Conservation (phyloP, 64 coral and sea anemone species). For the Stichodactyla helianthus region DNA sequence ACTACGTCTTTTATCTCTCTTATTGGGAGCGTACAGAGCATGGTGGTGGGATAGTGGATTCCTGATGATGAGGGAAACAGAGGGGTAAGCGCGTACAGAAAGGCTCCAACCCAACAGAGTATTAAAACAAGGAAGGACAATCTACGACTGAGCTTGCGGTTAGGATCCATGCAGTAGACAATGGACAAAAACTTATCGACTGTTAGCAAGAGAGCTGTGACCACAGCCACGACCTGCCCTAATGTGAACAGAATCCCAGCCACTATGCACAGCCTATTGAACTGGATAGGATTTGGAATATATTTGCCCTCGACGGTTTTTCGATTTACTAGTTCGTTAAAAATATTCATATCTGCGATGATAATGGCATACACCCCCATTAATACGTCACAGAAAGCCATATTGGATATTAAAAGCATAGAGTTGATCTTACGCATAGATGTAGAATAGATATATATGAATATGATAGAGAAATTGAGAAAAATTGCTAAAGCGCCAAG, state of each 20-base stretch:
- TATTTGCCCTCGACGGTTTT: background rate
- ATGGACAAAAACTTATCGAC: conserved; percentile 52
- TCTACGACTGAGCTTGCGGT: conserved; percentile 19
- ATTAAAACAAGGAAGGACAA: background rate
- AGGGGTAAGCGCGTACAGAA: conserved; percentile 23
- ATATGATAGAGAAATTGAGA: conserved; percentile 26
- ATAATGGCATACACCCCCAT: conserved; percentile 38
- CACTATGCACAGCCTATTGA: conserved; percentile 5
- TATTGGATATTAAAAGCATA: conserved; percentile 45
- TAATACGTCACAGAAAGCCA: conserved; percentile 40
- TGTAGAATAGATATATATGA: conserved; percentile 17
- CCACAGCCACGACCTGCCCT: conserved; percentile 25
- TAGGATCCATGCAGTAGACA: conserved; percentile 51
- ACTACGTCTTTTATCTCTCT: conserved; percentile 7
- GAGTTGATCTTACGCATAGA: conserved; percentile 39
- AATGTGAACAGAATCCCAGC: conserved; percentile 32
- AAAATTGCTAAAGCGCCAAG: conserved; percentile 32
- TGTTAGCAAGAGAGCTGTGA: conserved; percentile 37
- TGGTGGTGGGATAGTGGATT: background rate
- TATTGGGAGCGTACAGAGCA: conserved; percentile 44
- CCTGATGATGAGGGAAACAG: background rate
- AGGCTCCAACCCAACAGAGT: conserved; percentile 22
- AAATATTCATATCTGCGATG: conserved; percentile 46
- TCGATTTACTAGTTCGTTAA: background rate
- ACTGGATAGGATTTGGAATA: background rate